Evolutionary conservation across 2,888 invertebrate genomes (phyloP).

Genomic region (Drosophila anomalata): DNA sequence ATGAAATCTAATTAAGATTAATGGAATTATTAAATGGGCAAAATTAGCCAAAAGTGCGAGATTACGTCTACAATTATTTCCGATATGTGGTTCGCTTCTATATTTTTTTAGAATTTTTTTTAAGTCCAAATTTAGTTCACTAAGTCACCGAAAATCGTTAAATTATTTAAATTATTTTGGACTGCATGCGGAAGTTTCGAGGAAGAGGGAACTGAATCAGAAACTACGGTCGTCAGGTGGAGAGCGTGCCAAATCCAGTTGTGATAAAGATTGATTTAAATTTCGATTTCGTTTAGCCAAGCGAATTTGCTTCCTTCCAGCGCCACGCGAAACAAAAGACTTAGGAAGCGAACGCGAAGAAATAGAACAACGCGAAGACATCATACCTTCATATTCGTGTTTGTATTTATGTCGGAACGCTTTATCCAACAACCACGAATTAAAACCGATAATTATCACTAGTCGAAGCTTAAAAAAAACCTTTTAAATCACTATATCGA

Average conservation of each 20-base stretch:
- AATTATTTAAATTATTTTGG: slow-evolving; percentile 42
- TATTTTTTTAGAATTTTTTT: not conserved
- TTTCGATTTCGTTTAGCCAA: slow-evolving; percentile 40
- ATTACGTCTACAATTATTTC: not conserved
- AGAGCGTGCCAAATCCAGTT: slow-evolving; percentile 71
- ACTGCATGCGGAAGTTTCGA: slow-evolving; percentile 63
- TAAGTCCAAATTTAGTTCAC: slow-evolving; percentile 21
- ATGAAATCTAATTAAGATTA: slow-evolving; percentile 19
- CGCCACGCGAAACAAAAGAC: slow-evolving; percentile 70
- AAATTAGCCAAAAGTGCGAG: not conserved
- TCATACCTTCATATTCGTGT: slow-evolving; percentile 30
- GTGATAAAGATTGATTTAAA: slow-evolving; percentile 52
- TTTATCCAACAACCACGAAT: slow-evolving; percentile 2
- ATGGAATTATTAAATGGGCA: not conserved
- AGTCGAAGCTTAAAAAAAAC: slow-evolving; percentile 3
- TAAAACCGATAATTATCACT: slow-evolving; percentile 1
- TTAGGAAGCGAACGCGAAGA: slow-evolving; percentile 66
- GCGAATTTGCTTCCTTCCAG: slow-evolving; percentile 60
- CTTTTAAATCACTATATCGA: slow-evolving; percentile 10
- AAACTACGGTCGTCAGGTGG: slow-evolving; percentile 32
- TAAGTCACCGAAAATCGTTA: slow-evolving; percentile 9
- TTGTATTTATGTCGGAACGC: slow-evolving; percentile 2
- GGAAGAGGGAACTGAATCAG: slow-evolving; percentile 50
- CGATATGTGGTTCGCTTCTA: not conserved
- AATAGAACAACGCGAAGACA: slow-evolving; percentile 36